A percentile compares a stretch with the other conserved stretches of the same genome.
phyloP scores from a whole-genome alignment of 2,888 invertebrate genomes.

The Tipula unca region DNA sequence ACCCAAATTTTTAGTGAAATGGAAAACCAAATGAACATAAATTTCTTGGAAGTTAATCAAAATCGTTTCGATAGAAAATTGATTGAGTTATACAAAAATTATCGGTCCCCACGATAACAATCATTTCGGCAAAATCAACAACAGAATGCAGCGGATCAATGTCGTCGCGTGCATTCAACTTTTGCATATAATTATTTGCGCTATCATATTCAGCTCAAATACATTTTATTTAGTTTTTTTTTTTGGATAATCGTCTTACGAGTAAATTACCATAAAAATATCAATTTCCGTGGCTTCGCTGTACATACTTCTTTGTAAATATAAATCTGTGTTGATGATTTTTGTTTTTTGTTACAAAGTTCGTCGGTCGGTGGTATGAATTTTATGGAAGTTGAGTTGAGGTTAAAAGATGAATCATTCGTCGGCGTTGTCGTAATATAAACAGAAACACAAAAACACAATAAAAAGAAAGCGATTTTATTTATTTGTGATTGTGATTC shows the following conservation, averaged over 20 bases:
- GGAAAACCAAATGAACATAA: neutral
- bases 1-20: neutral
- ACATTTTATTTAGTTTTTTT: no score
- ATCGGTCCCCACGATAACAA: neutral
- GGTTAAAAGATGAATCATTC: neutral
- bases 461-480: neutral
- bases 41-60: neutral
- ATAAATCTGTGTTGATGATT: neutral
- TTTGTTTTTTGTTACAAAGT: neutral
- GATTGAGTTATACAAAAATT: neutral
- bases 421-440: neutral
- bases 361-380: neutral
- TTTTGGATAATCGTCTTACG: neutral
- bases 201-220: neutral
- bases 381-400: neutral
- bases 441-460: neutral
- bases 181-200: neutral
- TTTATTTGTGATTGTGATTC: neutral
- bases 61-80: neutral
- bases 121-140: no score
- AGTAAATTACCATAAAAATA: neutral
- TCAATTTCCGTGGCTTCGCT: neutral
- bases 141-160: no score
- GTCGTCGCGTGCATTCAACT: neutral
- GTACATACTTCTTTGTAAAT: neutral